Percentiles rank a stretch among this genome's conserved stretches.
These are phyloP conservation scores for Gasterosteus aculeatus DNA, from an alignment of 2,113 vertebrate species.

Conservation along the genomic window DNA sequence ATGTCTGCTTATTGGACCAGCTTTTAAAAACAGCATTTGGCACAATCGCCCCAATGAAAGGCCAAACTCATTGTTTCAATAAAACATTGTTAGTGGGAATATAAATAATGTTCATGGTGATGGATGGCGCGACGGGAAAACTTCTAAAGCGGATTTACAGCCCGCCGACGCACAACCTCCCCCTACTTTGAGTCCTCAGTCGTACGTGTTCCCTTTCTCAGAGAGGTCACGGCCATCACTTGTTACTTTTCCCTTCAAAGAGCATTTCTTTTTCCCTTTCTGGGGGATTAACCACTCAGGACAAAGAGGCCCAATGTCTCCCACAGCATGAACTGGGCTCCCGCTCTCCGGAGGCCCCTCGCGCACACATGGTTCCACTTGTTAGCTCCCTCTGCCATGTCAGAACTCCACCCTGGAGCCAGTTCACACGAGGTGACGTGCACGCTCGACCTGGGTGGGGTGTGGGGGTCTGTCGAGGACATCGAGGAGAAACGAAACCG, in stretches of 20 bases:
- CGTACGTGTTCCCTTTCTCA: neutral
- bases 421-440: slow-evolving; percentile 29
- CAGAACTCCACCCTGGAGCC: slow-evolving; percentile 54
- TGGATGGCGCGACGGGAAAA: neutral
- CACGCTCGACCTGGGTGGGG: slow-evolving; percentile 34
- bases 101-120: slow-evolving; percentile 1
- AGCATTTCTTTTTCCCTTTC: slow-evolving; percentile 19
- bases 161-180: too few relatives aligned
- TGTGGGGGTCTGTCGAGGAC: neutral
- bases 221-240: neutral
- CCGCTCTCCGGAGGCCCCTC: neutral
- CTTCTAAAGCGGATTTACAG: neutral
- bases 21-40: neutral
- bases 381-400: slow-evolving; percentile 23
- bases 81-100: neutral
- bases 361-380: slow-evolving; percentile 69
- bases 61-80: neutral
- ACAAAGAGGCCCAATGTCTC: slow-evolving; percentile 37
- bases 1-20: slow-evolving; percentile 1
- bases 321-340: slow-evolving; percentile 17
- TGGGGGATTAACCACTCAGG: slow-evolving; percentile 8
- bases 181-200: too few relatives aligned
- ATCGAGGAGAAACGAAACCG: slow-evolving; percentile 1
- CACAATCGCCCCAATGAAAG: neutral
- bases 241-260: neutral